phyloP scores from a whole-genome alignment of 2,888 invertebrate genomes.

The Drosophila formosana region DNA sequence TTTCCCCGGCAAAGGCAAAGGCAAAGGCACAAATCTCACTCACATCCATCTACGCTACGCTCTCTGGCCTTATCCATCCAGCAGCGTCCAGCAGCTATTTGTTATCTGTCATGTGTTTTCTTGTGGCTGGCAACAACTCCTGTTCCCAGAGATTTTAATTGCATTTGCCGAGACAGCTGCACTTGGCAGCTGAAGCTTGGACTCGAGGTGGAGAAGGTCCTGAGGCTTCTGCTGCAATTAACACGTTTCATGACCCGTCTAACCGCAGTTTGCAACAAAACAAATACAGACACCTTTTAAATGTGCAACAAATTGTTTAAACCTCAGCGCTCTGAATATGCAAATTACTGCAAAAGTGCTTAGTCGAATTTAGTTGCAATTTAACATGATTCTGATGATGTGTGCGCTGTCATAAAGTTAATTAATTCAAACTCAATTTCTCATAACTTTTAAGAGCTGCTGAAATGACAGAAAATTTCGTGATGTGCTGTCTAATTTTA shows the following conservation, averaged over 20 bases:
- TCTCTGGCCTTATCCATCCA: neutral
- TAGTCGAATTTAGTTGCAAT: neutral
- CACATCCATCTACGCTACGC: conserved; percentile 23
- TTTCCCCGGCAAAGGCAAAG: neutral
- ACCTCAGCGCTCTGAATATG: conserved; percentile 2
- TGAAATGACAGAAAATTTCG: no score
- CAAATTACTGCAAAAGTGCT: neutral
- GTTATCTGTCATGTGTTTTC: conserved; percentile 65
- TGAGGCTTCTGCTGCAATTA: conserved; percentile 53
- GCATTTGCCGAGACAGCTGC: conserved; percentile 58
- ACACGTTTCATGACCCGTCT: conserved; percentile 51
- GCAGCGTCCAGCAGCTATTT: conserved; percentile 47
- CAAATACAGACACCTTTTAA: conserved; percentile 38
- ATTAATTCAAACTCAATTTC: neutral
- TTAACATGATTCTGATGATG: neutral
- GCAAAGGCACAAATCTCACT: conserved; percentile 4
- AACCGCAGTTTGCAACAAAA: conserved; percentile 41
- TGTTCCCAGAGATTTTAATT: conserved; percentile 65
- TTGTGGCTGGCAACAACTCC: conserved; percentile 41
- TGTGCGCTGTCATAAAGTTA: neutral
- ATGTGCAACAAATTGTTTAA: conserved; percentile 39
- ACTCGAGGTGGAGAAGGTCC: neutral
- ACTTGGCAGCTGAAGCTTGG: conserved; percentile 33
- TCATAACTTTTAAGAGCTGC: no score
- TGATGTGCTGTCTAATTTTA: no score